Evolutionary conservation across 2,888 invertebrate genomes (phyloP), one percentile per base, ranked within the genome.

Genomic region (Pediacus dermestoides): DNA sequence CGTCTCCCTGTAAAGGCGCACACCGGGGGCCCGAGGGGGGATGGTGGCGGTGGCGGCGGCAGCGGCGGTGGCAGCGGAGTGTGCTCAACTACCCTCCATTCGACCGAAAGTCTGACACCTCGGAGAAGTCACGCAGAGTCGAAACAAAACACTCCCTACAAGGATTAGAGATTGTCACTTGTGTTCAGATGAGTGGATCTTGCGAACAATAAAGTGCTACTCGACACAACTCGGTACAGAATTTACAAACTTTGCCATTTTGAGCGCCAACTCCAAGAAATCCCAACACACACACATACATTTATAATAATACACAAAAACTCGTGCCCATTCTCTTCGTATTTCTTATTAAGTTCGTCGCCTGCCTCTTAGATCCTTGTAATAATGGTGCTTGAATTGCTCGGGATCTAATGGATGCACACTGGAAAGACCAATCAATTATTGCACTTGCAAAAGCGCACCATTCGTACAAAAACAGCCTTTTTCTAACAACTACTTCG

Each of bases 161-260:
- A 58, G 58, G 58, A 60, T 60, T 59, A 60, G 60, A 61, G 59
- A 60, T 60, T 60, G 61, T 61, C 60, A 60, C 59, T 60, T 59
- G 61, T 57, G 59, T 61, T 58, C 60, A 53, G 59, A 58, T 53
- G 61, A 60, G 59, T 58, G 57, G 61, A 60, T 60, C 57, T 49
- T 46, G 51, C 48, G 51, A 59, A 59, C 59, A 60, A 60, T 60
- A 59, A 59, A 59, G 55, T 56, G 52, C 57, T 52, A 39, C 55
- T 51, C 54, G 51, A 51, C 52, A n/a, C n/a, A 52, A 46, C 52
- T 49, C 48, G 38, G 48, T 42, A 31, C 53, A 45, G 55, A 60
- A 60, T 57, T 58, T 58, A 50, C 58, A 57, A 58, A 60, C 58
- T 58, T 58, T 53, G 52, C 53, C 52, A 52, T 58, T 59, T 57